Conservation (phyloP, 2,113 vertebrate genomes). For the Lipophrys pholis region DNA sequence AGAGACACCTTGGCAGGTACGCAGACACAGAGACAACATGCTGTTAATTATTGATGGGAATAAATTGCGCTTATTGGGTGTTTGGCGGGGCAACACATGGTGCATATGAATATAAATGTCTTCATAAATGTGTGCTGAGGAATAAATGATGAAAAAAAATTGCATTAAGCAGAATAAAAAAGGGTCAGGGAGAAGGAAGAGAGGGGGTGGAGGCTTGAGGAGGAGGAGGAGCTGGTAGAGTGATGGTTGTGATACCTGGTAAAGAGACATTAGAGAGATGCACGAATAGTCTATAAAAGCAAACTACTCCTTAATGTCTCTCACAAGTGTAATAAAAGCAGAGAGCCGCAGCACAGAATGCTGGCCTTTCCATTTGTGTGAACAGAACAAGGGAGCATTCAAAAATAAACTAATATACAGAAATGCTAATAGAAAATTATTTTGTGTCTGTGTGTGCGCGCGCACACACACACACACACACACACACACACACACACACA, state of each 20-base stretch:
- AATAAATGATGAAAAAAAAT: conserved; percentile 11
- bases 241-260: conserved; percentile 62
- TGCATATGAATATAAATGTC: conserved; percentile 66
- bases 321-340: conserved; percentile 76
- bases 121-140: conserved; percentile 15
- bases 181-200: background rate
- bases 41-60: conserved; percentile 72
- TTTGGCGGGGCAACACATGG: conserved; percentile 51
- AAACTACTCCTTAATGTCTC: conserved; percentile 75
- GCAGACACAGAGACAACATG: conserved; percentile 46
- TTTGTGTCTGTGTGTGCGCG: conserved; percentile 38
- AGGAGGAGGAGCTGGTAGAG: conserved; percentile 43
- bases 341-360: conserved; percentile 43
- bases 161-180: conserved; percentile 21
- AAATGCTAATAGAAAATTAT: conserved; percentile 71
- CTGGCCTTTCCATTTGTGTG: conserved; percentile 60
- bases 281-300: conserved; percentile 75
- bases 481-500: conserved; percentile 29
- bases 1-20: conserved; percentile 59
- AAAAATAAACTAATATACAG: conserved; percentile 55
- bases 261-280: conserved; percentile 70
- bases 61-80: conserved; percentile 65
- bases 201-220: background rate
- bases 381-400: conserved; percentile 53
- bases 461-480: conserved; percentile 23